Conservation (phyloP, 1,140 invertebrate genomes). For the Akabosia matsudoensis region DNA sequence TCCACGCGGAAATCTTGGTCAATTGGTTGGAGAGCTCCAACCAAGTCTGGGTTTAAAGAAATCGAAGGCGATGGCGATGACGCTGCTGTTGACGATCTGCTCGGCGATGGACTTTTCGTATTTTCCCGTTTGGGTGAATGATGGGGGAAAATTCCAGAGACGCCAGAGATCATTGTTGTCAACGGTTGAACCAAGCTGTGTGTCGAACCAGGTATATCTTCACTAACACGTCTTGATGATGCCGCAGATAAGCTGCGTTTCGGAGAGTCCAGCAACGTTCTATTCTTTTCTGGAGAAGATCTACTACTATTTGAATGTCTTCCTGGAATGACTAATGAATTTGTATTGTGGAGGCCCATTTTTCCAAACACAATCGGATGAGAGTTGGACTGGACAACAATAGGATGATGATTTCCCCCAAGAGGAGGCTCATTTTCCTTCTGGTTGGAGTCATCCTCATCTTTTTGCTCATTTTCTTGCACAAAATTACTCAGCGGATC, state of each 20-base stretch:
- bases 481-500: not conserved
- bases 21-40: not conserved
- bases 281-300: conserved; percentile 5
- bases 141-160: conserved; percentile 10
- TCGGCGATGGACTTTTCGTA: not conserved
- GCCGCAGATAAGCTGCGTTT: not conserved
- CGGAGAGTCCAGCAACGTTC: not conserved
- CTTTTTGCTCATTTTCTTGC: conserved; percentile 12
- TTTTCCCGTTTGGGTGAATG: not conserved
- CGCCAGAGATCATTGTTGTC: not conserved
- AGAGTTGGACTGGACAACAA: not conserved
- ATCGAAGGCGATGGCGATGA: conserved; percentile 8
- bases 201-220: not conserved
- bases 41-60: not conserved
- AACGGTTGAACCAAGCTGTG: not conserved
- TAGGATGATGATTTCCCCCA: not conserved
- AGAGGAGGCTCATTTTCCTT: too few species aligned
- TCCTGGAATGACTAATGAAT: not conserved
- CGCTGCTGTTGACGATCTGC: not conserved
- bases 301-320: not conserved
- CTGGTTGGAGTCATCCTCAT: not conserved
- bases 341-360: not conserved
- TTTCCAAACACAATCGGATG: not conserved
- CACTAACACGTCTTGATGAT: not conserved
- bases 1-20: conserved; percentile 32